These are phyloP conservation scores for Leiothrix lutea DNA, from an alignment of 2,113 vertebrate species.

Conservation along the genomic window DNA sequence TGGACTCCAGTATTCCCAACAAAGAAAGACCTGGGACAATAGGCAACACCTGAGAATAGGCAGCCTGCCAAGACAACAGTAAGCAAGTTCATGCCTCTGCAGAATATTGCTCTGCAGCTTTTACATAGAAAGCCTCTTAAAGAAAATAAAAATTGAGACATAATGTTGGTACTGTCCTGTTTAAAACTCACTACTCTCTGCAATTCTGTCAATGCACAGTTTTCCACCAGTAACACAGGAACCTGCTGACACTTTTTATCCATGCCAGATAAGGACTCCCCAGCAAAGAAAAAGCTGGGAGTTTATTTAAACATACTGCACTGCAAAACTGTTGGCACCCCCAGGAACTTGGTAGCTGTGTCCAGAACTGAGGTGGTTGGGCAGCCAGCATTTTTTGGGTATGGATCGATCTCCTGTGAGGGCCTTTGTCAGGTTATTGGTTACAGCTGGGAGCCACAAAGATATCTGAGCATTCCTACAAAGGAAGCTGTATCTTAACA, in stretches of 20 bases:
- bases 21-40: not conserved
- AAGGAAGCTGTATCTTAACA: not conserved
- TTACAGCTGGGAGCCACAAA: not conserved
- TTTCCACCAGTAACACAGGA: not conserved
- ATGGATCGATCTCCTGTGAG: not conserved
- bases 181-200: not conserved
- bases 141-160: not conserved
- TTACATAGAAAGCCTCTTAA: not conserved
- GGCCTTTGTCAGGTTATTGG: not conserved
- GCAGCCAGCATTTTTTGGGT: not conserved
- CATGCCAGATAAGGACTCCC: fast-evolving
- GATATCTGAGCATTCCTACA: not conserved
- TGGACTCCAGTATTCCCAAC: not conserved
- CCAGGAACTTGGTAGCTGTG: not conserved
- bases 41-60: not conserved
- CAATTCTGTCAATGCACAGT: not conserved
- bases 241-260: not conserved
- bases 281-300: not conserved
- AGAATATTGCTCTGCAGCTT: not conserved
- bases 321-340: not conserved
- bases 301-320: not conserved
- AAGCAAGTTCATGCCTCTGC: not conserved
- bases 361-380: not conserved
- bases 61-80: not conserved
- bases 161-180: not conserved